Percentiles rank a stretch among this genome's conserved stretches.
Conservation (phyloP, 2,797 vertebrate species). For the Enteromius paludinosus region DNA sequence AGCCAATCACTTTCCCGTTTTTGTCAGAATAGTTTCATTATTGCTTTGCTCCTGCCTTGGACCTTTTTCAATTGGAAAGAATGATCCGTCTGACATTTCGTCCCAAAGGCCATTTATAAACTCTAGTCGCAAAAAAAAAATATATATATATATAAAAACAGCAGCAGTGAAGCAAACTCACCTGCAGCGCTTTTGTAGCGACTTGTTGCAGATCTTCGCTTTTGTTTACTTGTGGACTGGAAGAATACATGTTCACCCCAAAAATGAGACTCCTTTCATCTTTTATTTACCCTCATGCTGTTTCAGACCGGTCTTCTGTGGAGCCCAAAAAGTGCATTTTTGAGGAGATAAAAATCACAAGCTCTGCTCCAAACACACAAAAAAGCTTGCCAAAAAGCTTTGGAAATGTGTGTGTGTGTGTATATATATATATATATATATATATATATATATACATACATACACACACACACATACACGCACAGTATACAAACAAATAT, state of each 20-base stretch:
- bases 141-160: no score
- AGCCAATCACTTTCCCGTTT: constrained; percentile 63
- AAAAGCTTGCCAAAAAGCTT: background rate
- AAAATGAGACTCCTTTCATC: background rate
- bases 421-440: no score
- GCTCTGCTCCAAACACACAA: background rate
- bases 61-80: constrained; percentile 63
- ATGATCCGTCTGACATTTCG: constrained; percentile 62
- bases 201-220: background rate
- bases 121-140: constrained; percentile 40
- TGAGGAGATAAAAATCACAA: background rate
- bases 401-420: no score
- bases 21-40: constrained; percentile 60
- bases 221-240: constrained; percentile 1
- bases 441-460: no score
- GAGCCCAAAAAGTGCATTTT: background rate
- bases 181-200: background rate
- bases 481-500: no score
- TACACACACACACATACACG: no score
- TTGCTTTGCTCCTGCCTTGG: constrained; percentile 60
- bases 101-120: constrained; percentile 66
- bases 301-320: background rate
- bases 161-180: background rate
- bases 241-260: background rate
- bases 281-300: background rate